Evolutionary conservation across 2,113 vertebrate genomes (phyloP), one percentile per base, ranked within the genome.

Genomic region (Catharus minimus): DNA sequence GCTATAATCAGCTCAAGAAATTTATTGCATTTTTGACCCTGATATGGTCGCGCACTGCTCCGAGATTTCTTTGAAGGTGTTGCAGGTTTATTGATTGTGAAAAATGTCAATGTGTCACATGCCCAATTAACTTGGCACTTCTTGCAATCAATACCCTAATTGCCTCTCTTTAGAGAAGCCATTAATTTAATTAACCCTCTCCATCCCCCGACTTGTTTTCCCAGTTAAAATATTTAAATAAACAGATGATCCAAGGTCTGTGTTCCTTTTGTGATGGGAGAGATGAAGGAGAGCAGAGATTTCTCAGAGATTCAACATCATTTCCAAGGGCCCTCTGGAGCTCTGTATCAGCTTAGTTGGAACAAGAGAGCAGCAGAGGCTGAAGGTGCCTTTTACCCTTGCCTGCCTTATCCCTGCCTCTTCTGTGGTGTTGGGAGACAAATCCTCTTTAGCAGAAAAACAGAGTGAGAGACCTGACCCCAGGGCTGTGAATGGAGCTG

Each of bases 141-240:
- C 95, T 95, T 87, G 82, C 93, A 90, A 96, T 97, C 96, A 95
- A 96, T 97, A 91, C 33, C 71, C 74, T 97, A 97, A 96, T 96
- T 96, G 92, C 61, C 80, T 90, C 86, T 94, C 84, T 96, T 96
- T 96, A 95, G 93, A 93, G 91, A 90, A 85, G 92, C 79, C 84
- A 90, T 93, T 96, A 94, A 96, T 96, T 94, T 95, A 96, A 97
- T 97, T 97, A 96, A 84, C 86, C 88, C 86, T 43, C 75, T n/a
- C 84, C 30, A 71, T 58, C 39, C 72, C 14, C 9, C 0, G 0
- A 3, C 66, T 88, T 92, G 87, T 92, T 95, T 96, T 86, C 60
- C 27, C n/a, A 90, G 66, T 46, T 73, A 91, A 87, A 85, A 19
- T 69, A 64, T 82, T 95, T 86, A 88, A 89, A 94, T 89, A 92